Conservation (phyloP, 2,797 vertebrate genomes). For the Amphiprion clarkii region DNA sequence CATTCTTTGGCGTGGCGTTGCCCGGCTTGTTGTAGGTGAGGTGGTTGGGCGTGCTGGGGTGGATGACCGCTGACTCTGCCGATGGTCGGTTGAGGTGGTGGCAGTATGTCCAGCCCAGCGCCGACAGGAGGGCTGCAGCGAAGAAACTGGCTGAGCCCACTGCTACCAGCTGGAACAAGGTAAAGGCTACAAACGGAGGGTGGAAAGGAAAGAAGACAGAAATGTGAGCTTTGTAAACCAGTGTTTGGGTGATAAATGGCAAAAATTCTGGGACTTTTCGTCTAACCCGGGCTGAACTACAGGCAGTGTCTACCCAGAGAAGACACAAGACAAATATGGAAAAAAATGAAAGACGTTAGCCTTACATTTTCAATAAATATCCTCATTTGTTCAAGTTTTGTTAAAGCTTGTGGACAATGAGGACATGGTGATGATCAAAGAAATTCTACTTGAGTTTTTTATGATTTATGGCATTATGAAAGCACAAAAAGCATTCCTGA, state of each 20-base stretch:
- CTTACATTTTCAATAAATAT: no score
- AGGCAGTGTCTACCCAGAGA: no score
- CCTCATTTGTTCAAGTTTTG: no score
- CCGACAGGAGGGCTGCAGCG: slow-evolving; percentile 90
- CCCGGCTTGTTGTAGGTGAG: slow-evolving; percentile 92
- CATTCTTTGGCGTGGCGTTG: slow-evolving; percentile 93
- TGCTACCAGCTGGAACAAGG: slow-evolving; percentile 91
- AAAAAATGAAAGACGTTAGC: no score
- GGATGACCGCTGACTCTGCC: slow-evolving; percentile 92
- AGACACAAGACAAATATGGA: no score
- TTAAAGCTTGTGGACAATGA: no score
- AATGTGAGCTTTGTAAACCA: background rate
- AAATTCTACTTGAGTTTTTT: no score
- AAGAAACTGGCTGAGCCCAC: slow-evolving; percentile 92
- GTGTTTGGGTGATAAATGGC: background rate
- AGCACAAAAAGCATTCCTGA: no score
- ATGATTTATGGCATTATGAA: no score
- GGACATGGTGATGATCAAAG: no score
- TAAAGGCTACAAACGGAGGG: slow-evolving; percentile 85
- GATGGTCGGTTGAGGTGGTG: slow-evolving; percentile 88
- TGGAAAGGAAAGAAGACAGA: background rate
- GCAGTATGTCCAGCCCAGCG: slow-evolving; percentile 91
- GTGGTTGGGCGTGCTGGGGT: slow-evolving; percentile 95
- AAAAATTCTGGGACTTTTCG: no score
- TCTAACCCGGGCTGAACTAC: no score